Conservation (phyloP, 2,797 vertebrate species). For the Nasua narica region DNA sequence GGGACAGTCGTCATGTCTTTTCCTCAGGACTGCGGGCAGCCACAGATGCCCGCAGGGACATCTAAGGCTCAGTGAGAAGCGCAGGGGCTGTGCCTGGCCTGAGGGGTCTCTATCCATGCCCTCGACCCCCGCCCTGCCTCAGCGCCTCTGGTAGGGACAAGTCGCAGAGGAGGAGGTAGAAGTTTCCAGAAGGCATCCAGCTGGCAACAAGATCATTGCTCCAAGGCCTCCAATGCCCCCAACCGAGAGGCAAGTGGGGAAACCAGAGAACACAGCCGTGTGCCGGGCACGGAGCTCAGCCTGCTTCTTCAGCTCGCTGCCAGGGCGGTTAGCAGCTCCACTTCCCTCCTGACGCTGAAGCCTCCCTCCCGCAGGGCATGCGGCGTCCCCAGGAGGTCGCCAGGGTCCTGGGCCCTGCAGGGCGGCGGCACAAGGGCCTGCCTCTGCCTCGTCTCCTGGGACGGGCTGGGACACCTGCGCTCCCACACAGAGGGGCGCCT, state of each 20-base stretch:
- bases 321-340: not conserved
- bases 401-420: not conserved
- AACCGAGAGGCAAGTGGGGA: fast-evolving
- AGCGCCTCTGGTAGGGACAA: not conserved
- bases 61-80: fast-evolving
- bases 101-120: not conserved
- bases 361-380: not conserved
- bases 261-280: fast-evolving
- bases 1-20: fast-evolving
- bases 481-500: fast-evolving
- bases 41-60: not conserved
- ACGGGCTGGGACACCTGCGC: fast-evolving
- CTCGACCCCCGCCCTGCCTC: not conserved
- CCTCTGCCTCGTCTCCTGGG: not conserved
- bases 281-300: fast-evolving
- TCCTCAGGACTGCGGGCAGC: too few species aligned
- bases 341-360: not conserved
- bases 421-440: not conserved
- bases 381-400: not conserved
- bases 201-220: fast-evolving
- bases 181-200: not conserved
- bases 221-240: fast-evolving
- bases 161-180: not conserved
- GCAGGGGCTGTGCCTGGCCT: not conserved
- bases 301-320: fast-evolving